Evolutionary conservation across 2,888 invertebrate genomes (phyloP).

Genomic region (Malthinus flaveolus): DNA sequence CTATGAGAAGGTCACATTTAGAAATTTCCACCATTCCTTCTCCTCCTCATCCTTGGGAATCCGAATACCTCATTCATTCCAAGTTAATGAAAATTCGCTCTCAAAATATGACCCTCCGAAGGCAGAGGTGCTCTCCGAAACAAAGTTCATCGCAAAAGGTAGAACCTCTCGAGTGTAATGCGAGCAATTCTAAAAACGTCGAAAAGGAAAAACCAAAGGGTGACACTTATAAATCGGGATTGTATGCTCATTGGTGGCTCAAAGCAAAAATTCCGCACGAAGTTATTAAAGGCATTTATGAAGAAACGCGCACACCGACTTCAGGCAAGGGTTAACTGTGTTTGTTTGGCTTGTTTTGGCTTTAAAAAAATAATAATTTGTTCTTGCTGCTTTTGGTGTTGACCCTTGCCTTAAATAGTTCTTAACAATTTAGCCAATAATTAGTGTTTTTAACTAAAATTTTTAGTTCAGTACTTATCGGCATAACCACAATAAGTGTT

Average conservation of each 20-base stretch:
- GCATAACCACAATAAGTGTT: no score
- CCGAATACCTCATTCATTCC: constrained; percentile 57
- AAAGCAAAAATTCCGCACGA: constrained; percentile 78
- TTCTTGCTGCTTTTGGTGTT: constrained; percentile 16
- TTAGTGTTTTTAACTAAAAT: no score
- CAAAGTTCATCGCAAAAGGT: constrained; percentile 39
- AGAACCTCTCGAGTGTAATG: constrained; percentile 40
- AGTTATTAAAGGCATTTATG: constrained; percentile 56
- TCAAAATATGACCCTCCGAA: constrained; percentile 11
- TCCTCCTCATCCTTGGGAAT: constrained; percentile 55
- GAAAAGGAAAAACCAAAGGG: constrained; percentile 52
- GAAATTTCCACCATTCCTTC: constrained; percentile 42
- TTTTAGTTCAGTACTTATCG: no score
- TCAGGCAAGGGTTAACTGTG: constrained; percentile 54
- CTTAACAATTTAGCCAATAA: neutral
- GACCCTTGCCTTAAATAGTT: constrained; percentile 28
- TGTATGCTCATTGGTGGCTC: constrained; percentile 93
- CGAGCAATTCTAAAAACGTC: constrained; percentile 19
- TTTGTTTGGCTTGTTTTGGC: constrained; percentile 21
- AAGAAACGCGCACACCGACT: constrained; percentile 47
- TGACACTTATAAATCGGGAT: constrained; percentile 75
- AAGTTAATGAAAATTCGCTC: constrained; percentile 45
- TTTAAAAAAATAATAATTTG: constrained; percentile 11
- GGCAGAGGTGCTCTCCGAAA: constrained; percentile 16
- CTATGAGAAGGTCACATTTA: constrained; percentile 55